A percentile compares a stretch with the other conserved stretches of the same genome.
phyloP scores from a whole-genome alignment of 2,113 vertebrate species.

The Glaucomys volans region DNA sequence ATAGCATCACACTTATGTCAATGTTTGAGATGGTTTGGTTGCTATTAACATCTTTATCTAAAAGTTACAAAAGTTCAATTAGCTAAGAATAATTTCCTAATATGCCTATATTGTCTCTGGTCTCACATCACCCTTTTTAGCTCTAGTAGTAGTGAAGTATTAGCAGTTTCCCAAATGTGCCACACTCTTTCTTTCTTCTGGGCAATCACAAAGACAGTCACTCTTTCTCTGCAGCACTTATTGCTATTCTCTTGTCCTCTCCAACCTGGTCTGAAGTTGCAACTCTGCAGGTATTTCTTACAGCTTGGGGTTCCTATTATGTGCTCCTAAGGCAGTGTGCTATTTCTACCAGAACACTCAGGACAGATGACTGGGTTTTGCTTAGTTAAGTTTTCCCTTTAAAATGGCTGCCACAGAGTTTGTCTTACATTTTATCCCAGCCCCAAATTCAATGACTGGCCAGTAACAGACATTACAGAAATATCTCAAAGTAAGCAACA shows the following conservation, averaged over 20 bases:
- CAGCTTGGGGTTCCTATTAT: not conserved
- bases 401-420: not conserved
- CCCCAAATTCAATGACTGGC: not conserved
- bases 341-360: not conserved
- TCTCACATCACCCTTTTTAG: not conserved
- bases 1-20: not conserved
- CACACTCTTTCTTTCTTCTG: not conserved
- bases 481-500: not conserved
- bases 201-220: too few species aligned
- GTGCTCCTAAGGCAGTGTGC: not conserved
- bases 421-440: not conserved
- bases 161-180: not conserved
- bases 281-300: not conserved
- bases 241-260: not conserved
- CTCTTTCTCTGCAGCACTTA: not conserved
- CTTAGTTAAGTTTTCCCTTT: not conserved
- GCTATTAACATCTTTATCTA: not conserved
- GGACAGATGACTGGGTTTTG: not conserved
- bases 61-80: not conserved
- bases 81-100: not conserved
- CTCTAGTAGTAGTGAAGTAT: not conserved
- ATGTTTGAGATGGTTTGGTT: not conserved
- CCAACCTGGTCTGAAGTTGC: not conserved
- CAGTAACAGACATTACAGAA: not conserved
- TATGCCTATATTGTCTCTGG: too few species aligned